Percentiles rank a stretch among this genome's conserved stretches.
Conservation (phyloP, 2,113 vertebrate genomes). For the Corythoichthys haematopterus region DNA sequence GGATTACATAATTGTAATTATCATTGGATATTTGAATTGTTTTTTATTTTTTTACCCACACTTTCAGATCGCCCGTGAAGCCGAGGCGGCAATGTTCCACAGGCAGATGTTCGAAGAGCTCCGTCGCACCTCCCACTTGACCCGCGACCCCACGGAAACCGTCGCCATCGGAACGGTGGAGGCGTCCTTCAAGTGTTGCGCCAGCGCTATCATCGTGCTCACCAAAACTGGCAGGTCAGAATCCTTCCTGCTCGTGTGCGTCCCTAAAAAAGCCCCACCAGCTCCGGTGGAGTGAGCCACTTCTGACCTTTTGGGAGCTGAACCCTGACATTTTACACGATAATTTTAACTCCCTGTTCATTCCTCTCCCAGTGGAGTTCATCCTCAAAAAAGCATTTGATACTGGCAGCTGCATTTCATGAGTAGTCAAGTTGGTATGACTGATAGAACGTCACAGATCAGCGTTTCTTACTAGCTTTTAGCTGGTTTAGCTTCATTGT, state of each 20-base stretch:
- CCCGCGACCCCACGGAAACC: constrained; percentile 91
- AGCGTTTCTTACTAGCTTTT: neutral
- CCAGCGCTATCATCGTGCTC: constrained; percentile 94
- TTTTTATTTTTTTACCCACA: too few relatives aligned
- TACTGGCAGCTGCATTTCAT: constrained; percentile 23
- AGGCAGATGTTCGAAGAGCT: constrained; percentile 97
- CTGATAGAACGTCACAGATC: constrained; percentile 1
- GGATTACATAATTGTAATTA: too few relatives aligned
- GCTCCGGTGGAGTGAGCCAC: constrained; percentile 32
- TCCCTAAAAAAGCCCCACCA: constrained; percentile 2
- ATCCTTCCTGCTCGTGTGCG: neutral
- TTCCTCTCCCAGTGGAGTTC: constrained; percentile 33
- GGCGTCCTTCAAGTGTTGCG: constrained; percentile 97
- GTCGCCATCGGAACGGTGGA: constrained; percentile 91
- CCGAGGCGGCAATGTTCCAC: constrained; percentile 97
- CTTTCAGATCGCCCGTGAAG: constrained; percentile 91
- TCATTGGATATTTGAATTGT: too few relatives aligned
- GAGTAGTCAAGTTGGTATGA: neutral
- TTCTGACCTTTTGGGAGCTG: constrained; percentile 67
- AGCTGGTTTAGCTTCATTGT: neutral
- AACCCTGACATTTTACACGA: constrained; percentile 73
- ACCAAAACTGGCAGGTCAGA: constrained; percentile 95
- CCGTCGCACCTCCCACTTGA: constrained; percentile 87
- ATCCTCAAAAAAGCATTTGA: constrained; percentile 28
- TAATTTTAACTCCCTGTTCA: constrained; percentile 72